Percentiles rank a stretch among this genome's conserved stretches.
Conservation (phyloP, 2,797 vertebrate genomes). For the Arnoldichthys spilopterus region DNA sequence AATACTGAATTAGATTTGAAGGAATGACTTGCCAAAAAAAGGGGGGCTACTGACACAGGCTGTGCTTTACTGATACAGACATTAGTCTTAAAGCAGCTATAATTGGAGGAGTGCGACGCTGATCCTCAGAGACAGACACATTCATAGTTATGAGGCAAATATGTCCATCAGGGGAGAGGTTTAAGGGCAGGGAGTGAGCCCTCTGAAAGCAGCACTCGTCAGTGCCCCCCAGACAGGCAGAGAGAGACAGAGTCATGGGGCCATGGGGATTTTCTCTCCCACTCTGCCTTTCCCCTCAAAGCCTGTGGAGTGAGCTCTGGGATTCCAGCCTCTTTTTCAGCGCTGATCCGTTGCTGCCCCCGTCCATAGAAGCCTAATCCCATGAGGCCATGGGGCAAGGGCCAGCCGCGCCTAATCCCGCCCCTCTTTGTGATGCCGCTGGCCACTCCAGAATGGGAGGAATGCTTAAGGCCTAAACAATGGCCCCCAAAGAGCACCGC, state of each 20-base stretch:
- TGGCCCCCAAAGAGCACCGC: slow-evolving; percentile 50
- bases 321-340: slow-evolving; percentile 50
- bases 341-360: slow-evolving; percentile 60
- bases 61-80: slow-evolving; percentile 35
- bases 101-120: slow-evolving; percentile 33
- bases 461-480: slow-evolving; percentile 61
- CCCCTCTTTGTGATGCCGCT: slow-evolving; percentile 61
- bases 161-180: slow-evolving; percentile 48
- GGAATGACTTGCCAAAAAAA: background rate
- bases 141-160: slow-evolving; percentile 53
- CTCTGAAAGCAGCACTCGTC: slow-evolving; percentile 50
- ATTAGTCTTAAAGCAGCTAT: slow-evolving; percentile 30
- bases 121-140: slow-evolving; percentile 42
- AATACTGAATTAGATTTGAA: background rate
- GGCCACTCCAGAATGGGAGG: slow-evolving; percentile 63
- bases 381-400: slow-evolving; percentile 67
- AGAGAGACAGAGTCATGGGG: slow-evolving; percentile 50
- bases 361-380: slow-evolving; percentile 65
- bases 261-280: slow-evolving; percentile 60
- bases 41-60: background rate
- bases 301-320: slow-evolving; percentile 47
- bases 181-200: slow-evolving; percentile 40
- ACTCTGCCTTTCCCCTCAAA: slow-evolving; percentile 61
- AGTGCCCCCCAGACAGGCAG: slow-evolving; percentile 49
- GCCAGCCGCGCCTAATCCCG: slow-evolving; percentile 62